A percentile compares a stretch with the other conserved stretches of the same genome.
Conservation (phyloP, 53 echinoderm and acorn worm species). For the Hippasteria phrygiana region DNA sequence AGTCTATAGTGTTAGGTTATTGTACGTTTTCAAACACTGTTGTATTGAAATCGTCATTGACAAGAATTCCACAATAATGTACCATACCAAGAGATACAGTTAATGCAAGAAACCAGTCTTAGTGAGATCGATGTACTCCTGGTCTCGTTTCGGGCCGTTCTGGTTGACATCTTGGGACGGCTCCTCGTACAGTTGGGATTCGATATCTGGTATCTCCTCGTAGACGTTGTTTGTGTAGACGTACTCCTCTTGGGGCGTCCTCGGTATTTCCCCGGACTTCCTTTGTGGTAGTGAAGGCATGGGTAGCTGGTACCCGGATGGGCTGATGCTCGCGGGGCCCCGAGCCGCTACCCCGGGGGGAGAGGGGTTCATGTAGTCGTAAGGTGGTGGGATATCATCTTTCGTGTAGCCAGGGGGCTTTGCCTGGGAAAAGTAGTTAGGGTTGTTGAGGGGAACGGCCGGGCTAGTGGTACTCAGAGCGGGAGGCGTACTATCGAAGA, state of each 20-base stretch:
- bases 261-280: neutral
- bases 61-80: no score
- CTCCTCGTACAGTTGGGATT: neutral
- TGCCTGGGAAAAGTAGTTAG: neutral
- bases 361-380: neutral
- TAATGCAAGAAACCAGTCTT: no score
- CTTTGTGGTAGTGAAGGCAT: neutral
- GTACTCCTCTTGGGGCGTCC: neutral
- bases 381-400: neutral
- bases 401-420: neutral
- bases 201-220: neutral
- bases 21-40: no score
- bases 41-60: no score
- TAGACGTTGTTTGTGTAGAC: neutral
- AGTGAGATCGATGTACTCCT: neutral
- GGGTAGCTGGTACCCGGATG: neutral
- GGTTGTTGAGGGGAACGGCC: neutral
- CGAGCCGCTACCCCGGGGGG: neutral
- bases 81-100: no score
- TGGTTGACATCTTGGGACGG: neutral
- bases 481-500: neutral
- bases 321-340: neutral
- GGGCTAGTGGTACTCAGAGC: neutral
- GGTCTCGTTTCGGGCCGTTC: neutral
- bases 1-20: no score